Evolutionary conservation across 2,113 vertebrate genomes (phyloP).

Genomic region (Clarias magur): DNA sequence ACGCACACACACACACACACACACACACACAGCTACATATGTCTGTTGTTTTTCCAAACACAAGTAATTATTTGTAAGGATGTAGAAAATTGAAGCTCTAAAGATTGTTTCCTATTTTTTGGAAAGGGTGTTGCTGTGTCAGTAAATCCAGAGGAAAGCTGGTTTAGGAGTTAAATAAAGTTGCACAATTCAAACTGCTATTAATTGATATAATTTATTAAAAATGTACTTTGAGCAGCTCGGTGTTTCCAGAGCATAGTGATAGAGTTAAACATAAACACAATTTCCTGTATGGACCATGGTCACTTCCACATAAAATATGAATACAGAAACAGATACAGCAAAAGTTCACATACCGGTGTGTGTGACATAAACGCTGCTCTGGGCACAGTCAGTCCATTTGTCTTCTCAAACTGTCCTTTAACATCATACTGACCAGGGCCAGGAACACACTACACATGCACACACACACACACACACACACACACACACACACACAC

Average conservation of each 20-base stretch:
- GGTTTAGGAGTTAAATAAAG: not conserved
- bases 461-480: slow-evolving; percentile 5
- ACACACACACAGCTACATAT: not conserved
- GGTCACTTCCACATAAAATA: not conserved
- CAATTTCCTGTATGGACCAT: not conserved
- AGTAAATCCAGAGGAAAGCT: not conserved
- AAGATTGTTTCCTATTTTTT: too few relatives aligned
- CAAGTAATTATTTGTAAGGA: too few relatives aligned
- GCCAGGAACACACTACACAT: slow-evolving; percentile 44
- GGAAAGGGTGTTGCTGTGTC: too few relatives aligned
- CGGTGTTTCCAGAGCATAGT: not conserved
- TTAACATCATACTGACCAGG: slow-evolving; percentile 47
- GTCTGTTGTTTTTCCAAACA: too few relatives aligned
- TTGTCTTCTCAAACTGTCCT: slow-evolving; percentile 39
- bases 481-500: not conserved
- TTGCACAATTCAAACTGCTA: not conserved
- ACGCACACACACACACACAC: not conserved
- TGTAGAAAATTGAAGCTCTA: too few relatives aligned
- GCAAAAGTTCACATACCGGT: slow-evolving; percentile 10
- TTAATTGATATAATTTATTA: not conserved
- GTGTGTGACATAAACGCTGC: slow-evolving; percentile 40
- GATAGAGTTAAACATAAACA: not conserved
- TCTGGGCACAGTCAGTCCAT: not conserved
- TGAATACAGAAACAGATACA: not conserved
- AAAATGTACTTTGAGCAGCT: not conserved